phyloP scores from a whole-genome alignment of 2,797 vertebrate genomes.

The Xerus rutilus region DNA sequence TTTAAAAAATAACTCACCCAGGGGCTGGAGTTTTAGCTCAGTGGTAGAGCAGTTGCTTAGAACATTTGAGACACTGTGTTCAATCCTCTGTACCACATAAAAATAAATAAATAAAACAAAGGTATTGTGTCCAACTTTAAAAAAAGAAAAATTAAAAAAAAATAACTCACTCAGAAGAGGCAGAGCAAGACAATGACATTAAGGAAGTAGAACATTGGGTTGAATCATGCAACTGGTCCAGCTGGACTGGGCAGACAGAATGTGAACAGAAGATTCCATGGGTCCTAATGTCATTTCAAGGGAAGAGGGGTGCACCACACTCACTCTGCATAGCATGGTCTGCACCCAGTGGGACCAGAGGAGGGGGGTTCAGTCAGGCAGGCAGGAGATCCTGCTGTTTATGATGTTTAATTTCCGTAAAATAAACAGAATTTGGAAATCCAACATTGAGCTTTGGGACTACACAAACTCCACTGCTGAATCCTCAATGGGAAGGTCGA shows the following conservation, averaged over 20 bases:
- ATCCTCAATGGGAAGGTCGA: constrained; percentile 83
- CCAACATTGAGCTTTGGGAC: constrained; percentile 84
- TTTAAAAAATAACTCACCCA: constrained; percentile 88
- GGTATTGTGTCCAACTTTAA: too few relatives aligned
- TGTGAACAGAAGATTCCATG: constrained; percentile 75
- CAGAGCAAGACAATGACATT: constrained; percentile 96
- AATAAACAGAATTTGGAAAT: constrained; percentile 85
- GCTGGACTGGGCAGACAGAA: constrained; percentile 75
- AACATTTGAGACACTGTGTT: too few relatives aligned
- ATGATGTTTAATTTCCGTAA: constrained; percentile 85
- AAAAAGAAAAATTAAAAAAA: too few relatives aligned
- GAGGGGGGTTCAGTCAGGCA: constrained; percentile 61
- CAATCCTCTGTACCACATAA: too few relatives aligned
- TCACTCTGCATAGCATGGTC: constrained; percentile 85
- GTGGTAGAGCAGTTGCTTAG: too few relatives aligned
- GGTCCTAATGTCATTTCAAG: constrained; percentile 85
- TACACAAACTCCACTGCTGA: constrained; percentile 86
- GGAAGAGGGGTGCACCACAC: constrained; percentile 82
- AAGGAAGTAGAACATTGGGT: constrained; percentile 96
- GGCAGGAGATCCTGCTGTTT: constrained; percentile 77
- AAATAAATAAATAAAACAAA: too few relatives aligned
- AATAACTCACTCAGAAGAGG: constrained; percentile 93
- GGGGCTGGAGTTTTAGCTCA: too few relatives aligned
- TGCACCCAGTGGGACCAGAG: constrained; percentile 60
- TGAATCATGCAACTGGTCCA: constrained; percentile 89